Conservation (phyloP, 2,888 invertebrate species). For the Candidula unifasciata region DNA sequence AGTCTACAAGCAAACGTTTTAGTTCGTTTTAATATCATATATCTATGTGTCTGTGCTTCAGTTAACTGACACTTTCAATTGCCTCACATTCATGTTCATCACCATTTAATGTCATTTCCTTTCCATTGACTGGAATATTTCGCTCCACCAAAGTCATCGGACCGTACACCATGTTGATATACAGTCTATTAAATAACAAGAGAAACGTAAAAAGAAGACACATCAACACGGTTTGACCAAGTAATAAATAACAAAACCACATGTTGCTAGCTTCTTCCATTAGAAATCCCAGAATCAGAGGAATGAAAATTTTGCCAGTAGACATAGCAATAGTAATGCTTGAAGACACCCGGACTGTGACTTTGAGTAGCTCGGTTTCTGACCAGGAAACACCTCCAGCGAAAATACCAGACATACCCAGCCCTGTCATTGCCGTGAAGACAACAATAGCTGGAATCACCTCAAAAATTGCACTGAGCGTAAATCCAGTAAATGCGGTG, state of each 20-base stretch:
- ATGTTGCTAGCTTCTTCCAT: constrained; percentile 40
- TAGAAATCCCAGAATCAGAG: constrained; percentile 22
- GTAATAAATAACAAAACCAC: constrained; percentile 41
- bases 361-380: constrained; percentile 35
- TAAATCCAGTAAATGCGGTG: constrained; percentile 22
- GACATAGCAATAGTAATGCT: constrained; percentile 24
- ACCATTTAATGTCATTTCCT: too few relatives aligned
- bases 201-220: constrained; percentile 12
- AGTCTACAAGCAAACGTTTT: too few relatives aligned
- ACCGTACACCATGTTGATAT: neutral
- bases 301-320: constrained; percentile 27
- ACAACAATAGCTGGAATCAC: constrained; percentile 3
- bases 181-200: constrained; percentile 11
- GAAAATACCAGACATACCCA: constrained; percentile 40
- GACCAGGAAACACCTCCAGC: constrained; percentile 43
- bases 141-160: neutral
- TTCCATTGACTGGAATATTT: too few relatives aligned
- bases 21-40: too few relatives aligned
- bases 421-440: constrained; percentile 26
- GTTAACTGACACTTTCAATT: too few relatives aligned
- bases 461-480: constrained; percentile 9
- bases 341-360: constrained; percentile 31
- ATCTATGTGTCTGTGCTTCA: too few relatives aligned
- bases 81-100: too few relatives aligned
- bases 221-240: neutral